Base-by-base conservation (phyloP, 2,113 vertebrate genomes). In the Eleginops maclovinus region DNA sequence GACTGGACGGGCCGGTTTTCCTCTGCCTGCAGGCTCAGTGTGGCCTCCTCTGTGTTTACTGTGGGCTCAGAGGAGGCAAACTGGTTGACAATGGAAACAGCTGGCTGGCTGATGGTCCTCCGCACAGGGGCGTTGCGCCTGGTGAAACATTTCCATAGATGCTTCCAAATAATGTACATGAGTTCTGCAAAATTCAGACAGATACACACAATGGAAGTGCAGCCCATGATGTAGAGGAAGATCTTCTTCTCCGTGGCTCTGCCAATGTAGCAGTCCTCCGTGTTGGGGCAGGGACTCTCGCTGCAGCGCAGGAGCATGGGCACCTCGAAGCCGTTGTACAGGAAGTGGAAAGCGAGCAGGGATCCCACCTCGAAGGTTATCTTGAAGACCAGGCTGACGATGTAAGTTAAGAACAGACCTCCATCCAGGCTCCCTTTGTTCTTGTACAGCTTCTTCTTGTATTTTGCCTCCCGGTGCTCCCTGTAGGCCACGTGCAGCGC, bases 201-300 rank as follows among this genome's bases (percentile, higher is more conserved):
- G 11, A 96, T 93, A 51, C 97, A 98, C 17, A 98, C 79, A 8
- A 94, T 86, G 0, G 97, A 98, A 0, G 96, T 94, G 61, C 87
- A 86, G 55, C 93, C 93, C 93, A 97, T 95, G 87, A 97, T 95
- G 87, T 88, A 93, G 16, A 96, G 92, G 89, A 97, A 97, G 81
- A 97, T 91, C 28, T 89, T 96, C 88, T 97, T 98, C 91, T 98
- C 96, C 0, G 96, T 98, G 46, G 96, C 91, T 81, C 91, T 96
- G 77, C 93, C 91, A 58, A 96, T 92, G 43, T 92, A 97, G 76
- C 96, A 98, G 83, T 97, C 96, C 55, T 97, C 96, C 0, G 80
- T 93, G 82, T 91, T 95, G 61, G 97, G 96, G 43, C 97, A 98
- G 14, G 96, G 97, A 14, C 81, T 92, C 75, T 94, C 12, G 26